Conservation (phyloP, 2,888 invertebrate genomes). For the Brenthis daphne region DNA sequence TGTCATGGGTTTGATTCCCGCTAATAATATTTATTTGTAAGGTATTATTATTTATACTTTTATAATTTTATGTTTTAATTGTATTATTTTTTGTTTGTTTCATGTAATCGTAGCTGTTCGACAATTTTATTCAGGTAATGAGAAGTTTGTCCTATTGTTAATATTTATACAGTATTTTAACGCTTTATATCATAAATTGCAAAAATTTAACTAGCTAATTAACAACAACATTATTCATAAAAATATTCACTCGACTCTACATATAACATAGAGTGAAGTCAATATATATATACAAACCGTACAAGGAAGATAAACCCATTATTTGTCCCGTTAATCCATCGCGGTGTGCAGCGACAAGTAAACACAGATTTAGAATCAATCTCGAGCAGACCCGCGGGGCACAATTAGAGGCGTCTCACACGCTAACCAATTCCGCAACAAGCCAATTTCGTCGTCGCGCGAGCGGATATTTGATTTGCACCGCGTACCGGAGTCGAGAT, state of each 20-base stretch:
- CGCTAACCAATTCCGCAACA: slow-evolving; percentile 30
- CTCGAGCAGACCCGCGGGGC: slow-evolving; percentile 26
- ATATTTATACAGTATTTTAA: too few relatives aligned
- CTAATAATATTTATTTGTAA: neutral
- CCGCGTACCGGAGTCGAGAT: slow-evolving; percentile 2
- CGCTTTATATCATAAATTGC: too few relatives aligned
- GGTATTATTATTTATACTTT: neutral
- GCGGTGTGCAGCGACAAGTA: slow-evolving; percentile 23
- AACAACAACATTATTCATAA: neutral
- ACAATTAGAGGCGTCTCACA: slow-evolving; percentile 26
- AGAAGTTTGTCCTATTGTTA: slow-evolving; percentile 5
- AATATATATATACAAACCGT: neutral
- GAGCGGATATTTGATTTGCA: slow-evolving; percentile 41
- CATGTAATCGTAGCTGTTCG: slow-evolving; percentile 79
- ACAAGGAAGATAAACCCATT: neutral
- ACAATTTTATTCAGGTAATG: slow-evolving; percentile 78
- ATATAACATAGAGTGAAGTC: neutral
- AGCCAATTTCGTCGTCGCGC: slow-evolving; percentile 40
- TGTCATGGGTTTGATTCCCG: too few relatives aligned
- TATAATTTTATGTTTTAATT: slow-evolving; percentile 43
- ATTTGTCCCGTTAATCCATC: slow-evolving; percentile 20
- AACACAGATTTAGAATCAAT: slow-evolving; percentile 30
- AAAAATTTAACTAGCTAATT: neutral
- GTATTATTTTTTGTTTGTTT: slow-evolving; percentile 70
- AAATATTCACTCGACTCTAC: neutral